Evolutionary conservation across 1,140 invertebrate genomes (phyloP).

Genomic region (Cydia fagiglandana): DNA sequence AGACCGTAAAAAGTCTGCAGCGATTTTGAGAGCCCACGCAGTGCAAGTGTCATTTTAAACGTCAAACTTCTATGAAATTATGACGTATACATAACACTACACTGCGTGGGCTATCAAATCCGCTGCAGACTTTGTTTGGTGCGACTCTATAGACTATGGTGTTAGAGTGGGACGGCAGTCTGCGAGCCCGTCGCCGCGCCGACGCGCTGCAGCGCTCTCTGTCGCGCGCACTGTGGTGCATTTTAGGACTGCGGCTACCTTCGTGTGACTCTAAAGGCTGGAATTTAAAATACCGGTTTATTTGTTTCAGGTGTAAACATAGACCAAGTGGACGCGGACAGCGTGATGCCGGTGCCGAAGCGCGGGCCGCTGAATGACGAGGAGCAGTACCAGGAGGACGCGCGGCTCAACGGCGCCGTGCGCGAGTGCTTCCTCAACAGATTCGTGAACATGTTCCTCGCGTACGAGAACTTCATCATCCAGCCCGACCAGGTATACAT

Average conservation of each 20-base stretch:
- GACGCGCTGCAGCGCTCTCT: slow-evolving; percentile 79
- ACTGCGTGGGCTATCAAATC: too few relatives aligned
- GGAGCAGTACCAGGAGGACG: slow-evolving; percentile 90
- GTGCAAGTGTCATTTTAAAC: too few relatives aligned
- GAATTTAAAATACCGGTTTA: neutral
- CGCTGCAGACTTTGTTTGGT: too few relatives aligned
- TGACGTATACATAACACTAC: too few relatives aligned
- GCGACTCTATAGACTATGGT: too few relatives aligned
- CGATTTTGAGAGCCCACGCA: too few relatives aligned
- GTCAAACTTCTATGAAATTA: too few relatives aligned
- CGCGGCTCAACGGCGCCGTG: slow-evolving; percentile 94
- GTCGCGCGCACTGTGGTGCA: neutral
- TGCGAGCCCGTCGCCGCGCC: slow-evolving; percentile 47
- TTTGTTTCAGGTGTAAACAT: slow-evolving; percentile 79
- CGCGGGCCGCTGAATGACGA: slow-evolving; percentile 81
- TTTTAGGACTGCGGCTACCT: neutral
- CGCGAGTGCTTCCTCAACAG: slow-evolving; percentile 97
- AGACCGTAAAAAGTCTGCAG: too few relatives aligned
- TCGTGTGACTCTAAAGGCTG: too few relatives aligned
- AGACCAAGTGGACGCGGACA: slow-evolving; percentile 81
- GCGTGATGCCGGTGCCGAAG: slow-evolving; percentile 78
- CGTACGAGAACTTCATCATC: slow-evolving; percentile 98
- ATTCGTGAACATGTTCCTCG: slow-evolving; percentile 97
- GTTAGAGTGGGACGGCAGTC: neutral
- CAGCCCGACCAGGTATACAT: slow-evolving; percentile 89